Base-by-base conservation (phyloP, 2,797 vertebrate species). In the Lepus townsendii region DNA sequence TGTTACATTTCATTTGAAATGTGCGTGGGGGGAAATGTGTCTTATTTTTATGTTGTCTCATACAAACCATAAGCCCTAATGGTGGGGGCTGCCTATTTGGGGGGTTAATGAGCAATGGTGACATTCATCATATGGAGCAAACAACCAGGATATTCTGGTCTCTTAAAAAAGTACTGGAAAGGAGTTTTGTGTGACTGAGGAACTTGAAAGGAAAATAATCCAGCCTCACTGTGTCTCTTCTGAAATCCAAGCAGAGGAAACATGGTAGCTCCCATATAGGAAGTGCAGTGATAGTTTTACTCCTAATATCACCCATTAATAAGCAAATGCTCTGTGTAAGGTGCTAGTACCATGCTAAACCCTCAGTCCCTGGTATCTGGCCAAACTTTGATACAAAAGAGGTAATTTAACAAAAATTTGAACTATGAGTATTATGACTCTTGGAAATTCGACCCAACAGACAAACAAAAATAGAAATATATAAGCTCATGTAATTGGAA, bases 1-100 rank as follows among this genome's bases (percentile, higher is more conserved):
- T 32, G 77, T 97, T 97, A 96, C 97, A 97, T 97, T 97, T 97
- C 95, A 96, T 97, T 96, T 97, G 95, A 96, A 97, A 97, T 96
- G 97, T 97, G 96, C 68, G 90, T 93, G 92, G 91, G 89, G 95
- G 93, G 95, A 92, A 96, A 96, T 97, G 95, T 85, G 87, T 97
- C 95, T 97, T 97, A 92, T 95, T 97, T 97, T 97, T 97, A 97
- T 97, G 96, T 96, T 96, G 96, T 95, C 96, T 97, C 80, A 75
- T 94, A 95, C 42, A 96, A 88, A 96, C 95, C 92, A 96, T 96
- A 96, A 97, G 83, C 97, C 77, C 83, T 97, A 97, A 97, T 94
- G 75, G 91, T 84, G 89, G 82, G 92, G 83, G 93, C 94, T 82
- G 80, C 79, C 94, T 96, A 96, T 96, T 96, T 94, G 66, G 92